Percentiles rank a stretch among this genome's conserved stretches.
These are phyloP conservation scores for Colostygia pectinataria DNA, from an alignment of 2,888 invertebrate species.

Conservation along the genomic window DNA sequence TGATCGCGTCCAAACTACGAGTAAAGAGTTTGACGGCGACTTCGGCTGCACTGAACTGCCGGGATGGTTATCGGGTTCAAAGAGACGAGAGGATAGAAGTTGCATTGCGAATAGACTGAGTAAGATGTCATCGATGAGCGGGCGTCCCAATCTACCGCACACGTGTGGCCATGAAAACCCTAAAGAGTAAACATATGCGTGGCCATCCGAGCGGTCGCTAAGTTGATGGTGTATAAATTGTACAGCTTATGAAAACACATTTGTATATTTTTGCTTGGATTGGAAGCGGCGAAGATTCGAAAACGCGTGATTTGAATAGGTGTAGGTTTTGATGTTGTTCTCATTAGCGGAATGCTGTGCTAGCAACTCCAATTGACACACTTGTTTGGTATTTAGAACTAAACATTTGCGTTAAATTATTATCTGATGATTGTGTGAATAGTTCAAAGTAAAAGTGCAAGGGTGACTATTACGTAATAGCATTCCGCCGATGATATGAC, in stretches of 20 bases:
- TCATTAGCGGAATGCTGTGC: conserved; percentile 37
- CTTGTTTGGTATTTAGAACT: neutral
- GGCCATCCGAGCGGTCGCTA: conserved; percentile 49
- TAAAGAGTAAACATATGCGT: conserved; percentile 23
- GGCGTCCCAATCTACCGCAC: conserved; percentile 36
- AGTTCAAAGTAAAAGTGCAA: neutral
- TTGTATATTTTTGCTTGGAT: conserved; percentile 79
- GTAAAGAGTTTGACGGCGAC: conserved; percentile 19
- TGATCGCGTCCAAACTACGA: conserved; percentile 10
- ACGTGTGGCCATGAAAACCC: conserved; percentile 29
- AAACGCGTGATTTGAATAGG: conserved; percentile 62
- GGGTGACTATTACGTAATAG: neutral
- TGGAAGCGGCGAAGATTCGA: conserved; percentile 60
- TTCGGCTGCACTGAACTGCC: conserved; percentile 29
- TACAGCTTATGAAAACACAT: conserved; percentile 73
- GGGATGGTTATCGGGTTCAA: conserved; percentile 38
- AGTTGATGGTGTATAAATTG: conserved; percentile 72
- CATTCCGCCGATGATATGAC: conserved; percentile 40
- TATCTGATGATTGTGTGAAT: too few relatives aligned
- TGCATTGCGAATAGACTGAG: conserved; percentile 64
- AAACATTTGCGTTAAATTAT: too few relatives aligned
- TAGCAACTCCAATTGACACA: neutral
- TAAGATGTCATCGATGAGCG: conserved; percentile 39
- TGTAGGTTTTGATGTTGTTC: conserved; percentile 55
- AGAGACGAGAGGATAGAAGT: conserved; percentile 39